These are phyloP conservation scores for Tenthredo livida DNA, from an alignment of 2,888 invertebrate genomes.

Conservation along the genomic window DNA sequence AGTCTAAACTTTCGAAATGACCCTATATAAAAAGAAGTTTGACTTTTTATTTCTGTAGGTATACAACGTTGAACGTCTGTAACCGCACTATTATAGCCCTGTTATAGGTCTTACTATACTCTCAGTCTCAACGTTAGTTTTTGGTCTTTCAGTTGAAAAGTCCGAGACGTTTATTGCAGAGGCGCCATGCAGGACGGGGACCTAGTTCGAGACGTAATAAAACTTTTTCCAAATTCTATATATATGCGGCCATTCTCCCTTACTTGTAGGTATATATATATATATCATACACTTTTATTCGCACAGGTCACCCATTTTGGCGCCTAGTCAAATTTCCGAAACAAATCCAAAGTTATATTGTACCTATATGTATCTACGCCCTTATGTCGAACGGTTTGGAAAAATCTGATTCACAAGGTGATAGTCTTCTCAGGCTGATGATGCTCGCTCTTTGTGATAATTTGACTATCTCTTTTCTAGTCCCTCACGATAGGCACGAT, in stretches of 20 bases:
- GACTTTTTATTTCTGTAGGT: constrained; percentile 18
- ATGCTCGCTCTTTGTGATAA: not conserved
- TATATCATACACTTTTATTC: not conserved
- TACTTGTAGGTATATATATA: no score
- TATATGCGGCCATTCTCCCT: not conserved
- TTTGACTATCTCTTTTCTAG: not conserved
- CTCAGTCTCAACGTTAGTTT: not conserved
- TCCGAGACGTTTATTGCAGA: constrained; percentile 7
- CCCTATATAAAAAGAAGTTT: constrained; percentile 18
- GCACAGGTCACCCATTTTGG: not conserved
- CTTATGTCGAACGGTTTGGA: not conserved
- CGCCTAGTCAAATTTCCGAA: not conserved
- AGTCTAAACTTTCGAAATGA: constrained; percentile 5
- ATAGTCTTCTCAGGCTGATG: not conserved
- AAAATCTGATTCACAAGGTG: no score
- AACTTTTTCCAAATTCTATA: constrained; percentile 3
- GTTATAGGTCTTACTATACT: constrained; percentile 10
- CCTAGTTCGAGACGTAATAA: not conserved
- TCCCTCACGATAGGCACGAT: not conserved
- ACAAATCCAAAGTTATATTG: not conserved
- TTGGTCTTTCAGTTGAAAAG: constrained; percentile 26
- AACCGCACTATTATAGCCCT: constrained; percentile 18
- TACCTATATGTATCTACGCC: not conserved
- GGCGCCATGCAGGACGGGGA: not conserved
- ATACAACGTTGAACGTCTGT: constrained; percentile 26